Evolutionary conservation across 2,888 invertebrate genomes (phyloP), one percentile per base, ranked within the genome.

Genomic region (Idaea straminata): DNA sequence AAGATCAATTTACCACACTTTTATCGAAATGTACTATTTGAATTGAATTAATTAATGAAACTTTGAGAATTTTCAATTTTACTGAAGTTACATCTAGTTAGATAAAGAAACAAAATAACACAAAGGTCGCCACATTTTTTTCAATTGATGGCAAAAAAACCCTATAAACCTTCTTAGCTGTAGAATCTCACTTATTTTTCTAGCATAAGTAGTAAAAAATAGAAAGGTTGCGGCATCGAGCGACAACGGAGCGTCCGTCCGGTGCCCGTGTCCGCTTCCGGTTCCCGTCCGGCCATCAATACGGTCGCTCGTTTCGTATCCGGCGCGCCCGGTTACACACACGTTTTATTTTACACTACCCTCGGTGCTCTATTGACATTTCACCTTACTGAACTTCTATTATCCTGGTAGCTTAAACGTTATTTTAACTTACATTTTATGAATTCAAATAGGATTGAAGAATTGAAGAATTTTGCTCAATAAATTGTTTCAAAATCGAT

Each of bases 221-320:
- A 13, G 13, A 47, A 47, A 13, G 13, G 47, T 47, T 47, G 47
- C 47, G 10, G 10, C 6, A 10, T 7, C 47, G 10, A 58, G 58
- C n/a, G 10, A 59, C 16, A 59, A 59, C 2, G 59, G 59, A 80
- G 79, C 78, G 77, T 77, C 74, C 25, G 25, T 25, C 70, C 72
- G 72, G 69, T 73, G 68, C 70, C 72, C 73, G 69, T 73, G 68
- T 77, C 81, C 76, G 80, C 70, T 72, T 79, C 78, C 79, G 72
- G 57, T 77, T 77, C 77, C 75, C 76, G 77, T 81, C 84, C 83
- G 81, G 70, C 74, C 74, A 76, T 79, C 80, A 79, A 77, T 81
- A 75, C 59, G 64, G 70, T 64, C 70, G 67, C 65, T 66, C 61
- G 61, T 63, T 60, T 66, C 69, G 66, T 34, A 59, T 59, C 64